phyloP scores from a whole-genome alignment of 2,797 vertebrate species.

The Masticophis lateralis region DNA sequence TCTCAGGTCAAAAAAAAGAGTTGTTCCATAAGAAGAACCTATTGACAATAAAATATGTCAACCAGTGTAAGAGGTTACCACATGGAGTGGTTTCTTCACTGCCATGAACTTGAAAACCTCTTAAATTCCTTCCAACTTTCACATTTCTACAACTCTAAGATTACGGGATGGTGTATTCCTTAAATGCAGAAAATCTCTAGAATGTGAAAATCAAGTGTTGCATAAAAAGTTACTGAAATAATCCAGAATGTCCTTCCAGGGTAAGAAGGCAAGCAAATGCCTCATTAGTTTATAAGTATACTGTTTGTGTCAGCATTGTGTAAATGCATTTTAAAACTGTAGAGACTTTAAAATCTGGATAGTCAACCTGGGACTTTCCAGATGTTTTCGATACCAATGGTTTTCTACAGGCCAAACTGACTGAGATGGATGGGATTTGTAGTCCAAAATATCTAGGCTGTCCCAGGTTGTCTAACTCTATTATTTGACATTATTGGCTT shows the following conservation, averaged over 20 bases:
- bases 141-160: conserved; percentile 36
- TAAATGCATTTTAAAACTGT: conserved; percentile 27
- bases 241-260: conserved; percentile 11
- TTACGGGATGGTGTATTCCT: conserved; percentile 39
- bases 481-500: conserved; percentile 13
- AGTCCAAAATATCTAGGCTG: neutral
- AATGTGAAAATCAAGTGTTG: conserved; percentile 47
- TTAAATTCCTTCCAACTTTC: neutral
- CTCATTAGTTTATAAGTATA: conserved; percentile 45
- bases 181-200: conserved; percentile 38
- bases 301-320: conserved; percentile 39
- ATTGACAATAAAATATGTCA: neutral
- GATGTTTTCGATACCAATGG: neutral
- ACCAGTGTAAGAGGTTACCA: neutral
- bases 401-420: neutral
- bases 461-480: neutral
- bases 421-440: neutral
- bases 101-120: neutral
- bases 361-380: neutral
- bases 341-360: conserved; percentile 24
- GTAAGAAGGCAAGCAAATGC: conserved; percentile 12
- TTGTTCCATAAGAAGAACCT: conserved; percentile 30
- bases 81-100: neutral
- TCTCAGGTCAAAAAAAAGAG: conserved; percentile 53
- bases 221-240: conserved; percentile 43